A percentile compares a stretch with the other conserved stretches of the same genome.
phyloP scores from a whole-genome alignment of 1,140 invertebrate species.

The Aradophagus sp. region DNA sequence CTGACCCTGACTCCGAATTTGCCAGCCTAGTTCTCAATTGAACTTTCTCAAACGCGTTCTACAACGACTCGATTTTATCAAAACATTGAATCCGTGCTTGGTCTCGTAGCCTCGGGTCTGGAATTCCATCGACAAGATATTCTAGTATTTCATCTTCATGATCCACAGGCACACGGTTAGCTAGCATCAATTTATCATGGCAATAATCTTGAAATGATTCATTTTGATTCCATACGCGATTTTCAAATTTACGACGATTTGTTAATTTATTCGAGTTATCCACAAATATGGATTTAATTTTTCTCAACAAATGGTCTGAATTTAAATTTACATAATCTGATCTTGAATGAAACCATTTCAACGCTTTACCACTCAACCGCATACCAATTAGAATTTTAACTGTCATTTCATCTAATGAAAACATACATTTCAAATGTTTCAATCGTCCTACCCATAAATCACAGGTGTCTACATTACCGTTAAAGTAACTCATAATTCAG shows the following conservation, averaged over 20 bases:
- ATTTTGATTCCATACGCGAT: conserved; percentile 3
- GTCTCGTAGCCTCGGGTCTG: conserved; percentile 10
- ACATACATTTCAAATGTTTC: not conserved
- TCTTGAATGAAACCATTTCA: no score
- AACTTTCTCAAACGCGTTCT: conserved; percentile 21
- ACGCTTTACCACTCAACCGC: no score
- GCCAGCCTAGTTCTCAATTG: not conserved
- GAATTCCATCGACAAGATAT: conserved; percentile 32
- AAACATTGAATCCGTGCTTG: conserved; percentile 25
- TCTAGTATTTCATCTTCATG: conserved; percentile 18
- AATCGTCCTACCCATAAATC: not conserved
- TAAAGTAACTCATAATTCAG: not conserved
- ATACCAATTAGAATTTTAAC: no score
- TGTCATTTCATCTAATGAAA: no score
- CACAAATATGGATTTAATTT: conserved; percentile 15
- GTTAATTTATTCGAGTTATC: not conserved
- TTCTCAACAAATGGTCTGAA: conserved; percentile 8
- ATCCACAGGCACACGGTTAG: conserved; percentile 21
- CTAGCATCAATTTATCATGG: conserved; percentile 44
- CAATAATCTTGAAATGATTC: conserved; percentile 41
- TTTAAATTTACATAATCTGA: conserved; percentile 1
- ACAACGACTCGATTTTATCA: not conserved
- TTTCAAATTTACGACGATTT: conserved; percentile 31
- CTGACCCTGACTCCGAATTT: not conserved
- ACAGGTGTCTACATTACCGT: not conserved